Evolutionary conservation across 2,888 invertebrate species (phyloP).

Genomic region (Drosophila dives): DNA sequence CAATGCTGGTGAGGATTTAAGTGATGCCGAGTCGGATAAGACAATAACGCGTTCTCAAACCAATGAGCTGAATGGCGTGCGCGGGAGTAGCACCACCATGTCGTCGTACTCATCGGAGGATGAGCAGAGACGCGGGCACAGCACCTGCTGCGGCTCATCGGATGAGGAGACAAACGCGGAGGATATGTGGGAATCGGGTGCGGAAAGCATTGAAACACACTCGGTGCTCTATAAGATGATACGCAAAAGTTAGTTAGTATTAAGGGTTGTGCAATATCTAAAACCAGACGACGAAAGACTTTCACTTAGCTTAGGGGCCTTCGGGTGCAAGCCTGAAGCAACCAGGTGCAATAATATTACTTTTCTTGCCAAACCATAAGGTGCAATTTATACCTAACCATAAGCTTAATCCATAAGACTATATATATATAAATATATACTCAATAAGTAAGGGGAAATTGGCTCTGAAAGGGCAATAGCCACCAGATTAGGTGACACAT

Average conservation of each 20-base stretch:
- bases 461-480: slow-evolving; percentile 42
- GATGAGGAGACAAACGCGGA: slow-evolving; percentile 91
- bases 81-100: slow-evolving; percentile 60
- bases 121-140: slow-evolving; percentile 88
- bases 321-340: slow-evolving; percentile 27
- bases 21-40: slow-evolving; percentile 81
- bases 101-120: slow-evolving; percentile 85
- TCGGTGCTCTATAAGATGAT: slow-evolving; percentile 93
- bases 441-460: slow-evolving; percentile 15
- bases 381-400: slow-evolving; percentile 52
- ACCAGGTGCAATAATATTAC: slow-evolving; percentile 68
- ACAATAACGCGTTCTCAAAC: slow-evolving; percentile 75
- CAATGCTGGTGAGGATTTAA: slow-evolving; percentile 59
- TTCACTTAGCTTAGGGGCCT: slow-evolving; percentile 33
- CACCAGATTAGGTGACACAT: slow-evolving; percentile 11
- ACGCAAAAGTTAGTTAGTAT: slow-evolving; percentile 84
- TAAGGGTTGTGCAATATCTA: slow-evolving; percentile 62
- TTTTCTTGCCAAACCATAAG: slow-evolving; percentile 74
- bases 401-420: slow-evolving; percentile 1
- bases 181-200: slow-evolving; percentile 94
- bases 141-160: slow-evolving; percentile 86
- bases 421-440: slow-evolving; percentile 1
- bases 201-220: slow-evolving; percentile 94
- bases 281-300: slow-evolving; percentile 55
- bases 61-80: slow-evolving; percentile 55